These are phyloP conservation scores for Chelon labrosus DNA, from an alignment of 2,797 vertebrate species.

Conservation along the genomic window DNA sequence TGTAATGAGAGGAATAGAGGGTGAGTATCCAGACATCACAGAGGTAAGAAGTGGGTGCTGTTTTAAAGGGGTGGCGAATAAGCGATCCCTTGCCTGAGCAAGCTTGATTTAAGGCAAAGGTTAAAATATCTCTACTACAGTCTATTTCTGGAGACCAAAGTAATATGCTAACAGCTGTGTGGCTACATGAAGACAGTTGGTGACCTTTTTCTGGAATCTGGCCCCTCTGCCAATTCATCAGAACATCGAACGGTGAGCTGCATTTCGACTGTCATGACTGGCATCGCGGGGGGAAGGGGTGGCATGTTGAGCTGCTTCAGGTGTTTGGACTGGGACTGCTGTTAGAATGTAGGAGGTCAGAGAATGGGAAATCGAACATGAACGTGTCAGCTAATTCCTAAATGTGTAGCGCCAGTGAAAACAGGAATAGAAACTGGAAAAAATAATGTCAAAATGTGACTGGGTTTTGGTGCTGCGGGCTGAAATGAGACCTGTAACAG, in stretches of 20 bases:
- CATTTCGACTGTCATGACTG: conserved; percentile 30
- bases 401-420: conserved; percentile 27
- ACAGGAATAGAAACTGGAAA: background rate
- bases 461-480: conserved; percentile 14
- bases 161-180: conserved; percentile 41
- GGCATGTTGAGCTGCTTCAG: conserved; percentile 1
- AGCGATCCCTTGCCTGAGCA: conserved; percentile 76
- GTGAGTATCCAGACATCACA: conserved; percentile 5
- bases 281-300: background rate
- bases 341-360: conserved; percentile 14
- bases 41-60: conserved; percentile 33
- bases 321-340: conserved; percentile 28
- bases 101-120: conserved; percentile 82
- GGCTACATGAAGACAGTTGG: conserved; percentile 50
- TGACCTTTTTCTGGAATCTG: conserved; percentile 39
- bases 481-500: conserved; percentile 54
- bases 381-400: conserved; percentile 12
- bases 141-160: conserved; percentile 50
- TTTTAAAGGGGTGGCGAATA: conserved; percentile 64
- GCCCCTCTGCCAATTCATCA: background rate
- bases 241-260: conserved; percentile 24
- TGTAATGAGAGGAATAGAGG: conserved; percentile 12
- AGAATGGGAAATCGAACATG: conserved; percentile 1
- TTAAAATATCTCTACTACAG: conserved; percentile 64
- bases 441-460: conserved; percentile 5